phyloP scores from a whole-genome alignment of 2,888 invertebrate species.

The Cactoblastis cactorum region DNA sequence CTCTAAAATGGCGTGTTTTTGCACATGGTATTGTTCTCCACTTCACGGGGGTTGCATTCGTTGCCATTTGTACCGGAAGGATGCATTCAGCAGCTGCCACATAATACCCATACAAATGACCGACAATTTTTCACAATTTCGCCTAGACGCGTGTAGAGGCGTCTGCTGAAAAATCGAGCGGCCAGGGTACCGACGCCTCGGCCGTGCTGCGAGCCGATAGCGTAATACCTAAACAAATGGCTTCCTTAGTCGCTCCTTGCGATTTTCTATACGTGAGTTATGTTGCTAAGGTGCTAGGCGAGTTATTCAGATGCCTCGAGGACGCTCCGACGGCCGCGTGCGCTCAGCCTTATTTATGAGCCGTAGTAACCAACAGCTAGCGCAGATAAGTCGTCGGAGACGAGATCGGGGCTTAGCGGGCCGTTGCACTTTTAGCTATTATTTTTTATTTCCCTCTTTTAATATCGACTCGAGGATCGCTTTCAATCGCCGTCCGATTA shows the following conservation, averaged over 20 bases:
- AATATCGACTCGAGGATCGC: slow-evolving; percentile 37
- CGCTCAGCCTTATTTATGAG: slow-evolving; percentile 33
- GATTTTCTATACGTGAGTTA: slow-evolving; percentile 62
- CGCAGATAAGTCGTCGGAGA: slow-evolving; percentile 35
- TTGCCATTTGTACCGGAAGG: background rate
- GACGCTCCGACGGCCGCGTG: slow-evolving; percentile 29
- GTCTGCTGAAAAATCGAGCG: slow-evolving; percentile 49
- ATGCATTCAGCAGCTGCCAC: slow-evolving; percentile 20
- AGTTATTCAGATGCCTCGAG: slow-evolving; percentile 44
- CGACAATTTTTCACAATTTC: slow-evolving; percentile 45
- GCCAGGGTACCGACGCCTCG: slow-evolving; percentile 35
- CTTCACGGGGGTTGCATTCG: background rate
- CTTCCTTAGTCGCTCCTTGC: slow-evolving; percentile 55
- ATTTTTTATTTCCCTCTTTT: slow-evolving; percentile 32
- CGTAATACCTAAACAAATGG: slow-evolving; percentile 72
- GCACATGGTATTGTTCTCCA: background rate
- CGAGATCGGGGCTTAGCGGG: slow-evolving; percentile 25
- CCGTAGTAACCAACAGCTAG: slow-evolving; percentile 32
- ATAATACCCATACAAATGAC: slow-evolving; percentile 26
- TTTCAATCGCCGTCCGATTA: slow-evolving; percentile 47
- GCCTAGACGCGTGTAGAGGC: slow-evolving; percentile 32
- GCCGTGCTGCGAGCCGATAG: slow-evolving; percentile 53
- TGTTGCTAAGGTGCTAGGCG: slow-evolving; percentile 46
- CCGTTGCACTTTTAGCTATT: slow-evolving; percentile 37
- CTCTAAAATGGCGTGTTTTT: too few species aligned